Conservation (phyloP, 2,797 vertebrate species). For the Myiotriccus ornatus region DNA sequence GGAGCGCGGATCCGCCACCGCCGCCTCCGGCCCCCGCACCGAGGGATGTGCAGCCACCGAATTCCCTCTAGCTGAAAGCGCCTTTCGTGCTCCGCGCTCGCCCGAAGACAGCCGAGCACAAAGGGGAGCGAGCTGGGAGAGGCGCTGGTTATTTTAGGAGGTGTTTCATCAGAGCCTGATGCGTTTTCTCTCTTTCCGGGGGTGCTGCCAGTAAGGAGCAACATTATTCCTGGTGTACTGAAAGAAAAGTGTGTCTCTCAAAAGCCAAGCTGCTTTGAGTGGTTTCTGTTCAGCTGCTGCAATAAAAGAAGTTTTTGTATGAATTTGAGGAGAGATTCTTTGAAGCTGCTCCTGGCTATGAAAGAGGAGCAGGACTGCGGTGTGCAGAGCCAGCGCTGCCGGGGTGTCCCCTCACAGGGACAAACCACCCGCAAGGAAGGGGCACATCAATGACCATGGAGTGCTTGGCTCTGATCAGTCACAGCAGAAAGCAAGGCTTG, state of each 20-base stretch:
- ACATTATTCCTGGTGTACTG: background rate
- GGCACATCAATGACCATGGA: background rate
- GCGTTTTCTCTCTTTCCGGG: background rate
- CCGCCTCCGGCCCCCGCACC: background rate
- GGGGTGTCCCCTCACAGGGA: background rate
- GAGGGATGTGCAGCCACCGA: background rate
- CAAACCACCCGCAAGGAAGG: background rate
- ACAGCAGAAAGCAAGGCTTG: background rate
- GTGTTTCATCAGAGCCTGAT: constrained; percentile 16
- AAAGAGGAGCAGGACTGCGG: background rate
- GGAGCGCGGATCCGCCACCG: background rate
- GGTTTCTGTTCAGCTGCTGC: background rate
- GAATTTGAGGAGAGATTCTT: background rate
- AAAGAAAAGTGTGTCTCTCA: background rate
- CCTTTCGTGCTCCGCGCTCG: background rate
- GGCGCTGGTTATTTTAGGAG: background rate
- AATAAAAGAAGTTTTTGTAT: background rate
- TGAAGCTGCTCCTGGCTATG: background rate
- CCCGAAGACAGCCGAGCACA: background rate
- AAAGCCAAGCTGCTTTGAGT: background rate
- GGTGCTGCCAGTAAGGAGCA: background rate
- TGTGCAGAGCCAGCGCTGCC: background rate
- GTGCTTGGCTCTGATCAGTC: background rate
- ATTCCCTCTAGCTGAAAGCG: background rate
- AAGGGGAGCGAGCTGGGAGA: background rate